Conservation (phyloP, 2,113 vertebrate genomes). For the Sisor rabdophorus region DNA sequence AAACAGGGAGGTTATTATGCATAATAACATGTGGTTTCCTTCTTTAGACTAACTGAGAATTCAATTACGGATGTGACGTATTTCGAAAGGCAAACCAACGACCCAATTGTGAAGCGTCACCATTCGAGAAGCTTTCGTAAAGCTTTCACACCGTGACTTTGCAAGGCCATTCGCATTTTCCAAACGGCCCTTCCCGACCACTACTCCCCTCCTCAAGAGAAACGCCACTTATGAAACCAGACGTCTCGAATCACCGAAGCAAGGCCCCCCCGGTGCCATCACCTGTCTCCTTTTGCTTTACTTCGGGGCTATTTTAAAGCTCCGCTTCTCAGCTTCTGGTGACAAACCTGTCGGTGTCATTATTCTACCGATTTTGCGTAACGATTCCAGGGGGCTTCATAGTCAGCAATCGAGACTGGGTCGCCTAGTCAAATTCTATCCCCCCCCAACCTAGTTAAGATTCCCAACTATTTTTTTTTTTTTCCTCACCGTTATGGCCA, state of each 20-base stretch:
- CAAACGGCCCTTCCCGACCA: constrained; percentile 41
- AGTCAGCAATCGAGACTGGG: background rate
- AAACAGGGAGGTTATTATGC: background rate
- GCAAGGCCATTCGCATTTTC: constrained; percentile 46
- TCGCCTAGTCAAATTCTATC: background rate
- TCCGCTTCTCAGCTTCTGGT: constrained; percentile 57
- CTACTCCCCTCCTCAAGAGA: constrained; percentile 51
- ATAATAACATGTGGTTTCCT: background rate
- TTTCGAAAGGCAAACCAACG: background rate
- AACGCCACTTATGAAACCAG: constrained; percentile 55
- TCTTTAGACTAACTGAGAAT: background rate
- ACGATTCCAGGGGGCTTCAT: background rate
- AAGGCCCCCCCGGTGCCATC: constrained; percentile 67
- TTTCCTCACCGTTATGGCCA: constrained; percentile 81
- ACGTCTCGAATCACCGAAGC: constrained; percentile 64
- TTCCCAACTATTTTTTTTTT: constrained; percentile 8
- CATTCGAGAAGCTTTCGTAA: constrained; percentile 1
- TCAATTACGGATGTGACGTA: background rate
- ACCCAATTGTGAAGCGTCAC: background rate
- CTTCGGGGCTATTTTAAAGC: constrained; percentile 69
- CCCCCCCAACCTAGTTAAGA: constrained; percentile 1
- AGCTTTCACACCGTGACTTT: constrained; percentile 15
- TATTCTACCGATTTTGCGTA: background rate
- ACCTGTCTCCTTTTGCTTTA: constrained; percentile 69
- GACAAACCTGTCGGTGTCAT: constrained; percentile 39